Percentiles rank a stretch among this genome's conserved stretches.
These are phyloP conservation scores for Atrichornis clamosus DNA, from an alignment of 2,113 vertebrate species.

Conservation along the genomic window DNA sequence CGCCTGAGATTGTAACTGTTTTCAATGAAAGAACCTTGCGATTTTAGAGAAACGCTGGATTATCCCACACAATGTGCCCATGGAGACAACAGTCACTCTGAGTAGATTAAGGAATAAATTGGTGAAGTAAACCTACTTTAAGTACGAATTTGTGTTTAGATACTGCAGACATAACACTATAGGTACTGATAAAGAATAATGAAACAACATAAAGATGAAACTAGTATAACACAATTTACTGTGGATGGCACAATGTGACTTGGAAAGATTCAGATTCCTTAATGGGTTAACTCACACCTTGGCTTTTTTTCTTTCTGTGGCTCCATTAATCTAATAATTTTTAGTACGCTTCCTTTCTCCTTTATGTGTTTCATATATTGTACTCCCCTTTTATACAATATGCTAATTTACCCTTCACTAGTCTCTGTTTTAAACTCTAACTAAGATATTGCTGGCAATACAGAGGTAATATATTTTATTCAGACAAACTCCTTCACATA, in stretches of 20 bases:
- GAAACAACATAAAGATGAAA: background rate
- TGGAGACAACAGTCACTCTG: background rate
- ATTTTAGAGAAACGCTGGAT: background rate
- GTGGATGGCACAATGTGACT: background rate
- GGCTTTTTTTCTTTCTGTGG: background rate
- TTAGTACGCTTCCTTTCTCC: background rate
- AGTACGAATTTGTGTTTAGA: background rate
- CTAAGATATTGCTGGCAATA: background rate
- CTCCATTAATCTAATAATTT: background rate
- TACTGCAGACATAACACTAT: background rate
- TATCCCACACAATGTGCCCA: background rate
- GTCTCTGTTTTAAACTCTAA: background rate
- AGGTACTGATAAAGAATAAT: background rate
- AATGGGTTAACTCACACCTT: background rate
- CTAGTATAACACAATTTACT: background rate
- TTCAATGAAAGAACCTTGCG: background rate
- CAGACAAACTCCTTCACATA: background rate
- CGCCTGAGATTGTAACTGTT: background rate
- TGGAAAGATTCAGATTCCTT: background rate
- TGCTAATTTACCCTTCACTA: background rate
- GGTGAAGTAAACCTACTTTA: rapidly evolving
- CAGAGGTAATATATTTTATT: background rate
- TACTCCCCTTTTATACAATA: background rate
- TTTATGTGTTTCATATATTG: background rate
- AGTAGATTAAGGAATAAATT: background rate